Evolutionary conservation across 2,888 invertebrate species (phyloP).

Genomic region (Folsomia manolachei): DNA sequence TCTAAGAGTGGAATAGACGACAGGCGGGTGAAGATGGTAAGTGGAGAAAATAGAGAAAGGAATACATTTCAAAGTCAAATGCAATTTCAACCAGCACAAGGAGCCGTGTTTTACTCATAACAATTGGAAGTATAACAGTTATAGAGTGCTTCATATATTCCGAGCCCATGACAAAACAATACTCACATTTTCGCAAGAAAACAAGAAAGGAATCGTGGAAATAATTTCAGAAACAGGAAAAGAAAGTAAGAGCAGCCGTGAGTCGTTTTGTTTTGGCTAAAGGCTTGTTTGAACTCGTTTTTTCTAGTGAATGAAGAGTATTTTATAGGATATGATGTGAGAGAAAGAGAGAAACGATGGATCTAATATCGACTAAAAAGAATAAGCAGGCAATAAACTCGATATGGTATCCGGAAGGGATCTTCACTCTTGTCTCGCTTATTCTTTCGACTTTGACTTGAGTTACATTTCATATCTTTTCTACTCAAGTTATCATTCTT

Average conservation of each 20-base stretch:
- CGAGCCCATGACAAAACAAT: neutral
- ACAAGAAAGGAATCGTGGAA: neutral
- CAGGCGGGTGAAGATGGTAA: neutral
- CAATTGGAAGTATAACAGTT: neutral
- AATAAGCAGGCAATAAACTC: neutral
- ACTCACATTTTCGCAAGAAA: neutral
- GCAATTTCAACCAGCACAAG: neutral
- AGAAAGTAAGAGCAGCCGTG: neutral
- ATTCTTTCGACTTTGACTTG: neutral
- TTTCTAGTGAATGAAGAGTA: neutral
- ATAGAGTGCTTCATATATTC: neutral
- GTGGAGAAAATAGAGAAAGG: neutral
- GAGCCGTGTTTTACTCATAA: neutral
- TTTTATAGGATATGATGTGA: too few species aligned
- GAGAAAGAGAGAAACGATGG: neutral
- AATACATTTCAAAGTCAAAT: conserved; percentile 3
- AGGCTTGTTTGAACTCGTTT: neutral
- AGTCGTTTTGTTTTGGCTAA: neutral
- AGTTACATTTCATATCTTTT: neutral
- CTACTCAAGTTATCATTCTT: too few species aligned
- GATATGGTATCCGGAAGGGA: neutral
- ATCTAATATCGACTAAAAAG: neutral
- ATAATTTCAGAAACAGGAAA: neutral
- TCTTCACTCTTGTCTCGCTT: too few species aligned
- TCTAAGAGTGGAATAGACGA: neutral